Evolutionary conservation across 2,888 invertebrate species (phyloP).

Genomic region (Neria commutata): DNA sequence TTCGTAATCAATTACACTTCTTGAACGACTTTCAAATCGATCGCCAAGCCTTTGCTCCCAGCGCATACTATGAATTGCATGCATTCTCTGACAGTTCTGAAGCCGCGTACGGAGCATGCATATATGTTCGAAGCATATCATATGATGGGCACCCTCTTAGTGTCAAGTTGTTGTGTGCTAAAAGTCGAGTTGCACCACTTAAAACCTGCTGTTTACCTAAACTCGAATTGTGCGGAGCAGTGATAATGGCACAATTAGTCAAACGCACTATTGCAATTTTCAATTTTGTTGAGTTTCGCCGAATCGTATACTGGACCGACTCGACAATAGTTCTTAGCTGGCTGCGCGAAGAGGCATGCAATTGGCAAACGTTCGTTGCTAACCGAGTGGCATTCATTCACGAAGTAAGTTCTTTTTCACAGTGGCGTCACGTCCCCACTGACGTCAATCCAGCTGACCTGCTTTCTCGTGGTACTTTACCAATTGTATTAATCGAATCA

Average conservation of each 20-base stretch:
- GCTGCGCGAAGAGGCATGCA: conserved; percentile 16
- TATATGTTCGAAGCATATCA: no score
- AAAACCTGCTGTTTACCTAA: conserved; percentile 7
- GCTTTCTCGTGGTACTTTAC: no score
- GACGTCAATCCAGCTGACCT: no score
- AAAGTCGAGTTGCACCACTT: conserved; percentile 8
- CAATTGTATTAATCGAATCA: no score
- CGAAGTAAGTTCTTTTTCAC: no score
- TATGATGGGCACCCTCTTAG: no score
- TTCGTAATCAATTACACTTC: not conserved
- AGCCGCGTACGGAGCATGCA: conserved; percentile 16
- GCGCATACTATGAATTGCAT: conserved; percentile 1
- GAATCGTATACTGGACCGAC: conserved; percentile 12
- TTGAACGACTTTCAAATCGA: conserved; percentile 1
- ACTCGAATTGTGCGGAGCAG: conserved; percentile 17
- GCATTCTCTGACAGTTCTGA: conserved; percentile 13
- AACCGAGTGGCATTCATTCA: no score
- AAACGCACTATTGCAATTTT: conserved; percentile 13
- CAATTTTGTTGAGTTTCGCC: conserved; percentile 1
- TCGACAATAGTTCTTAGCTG: conserved; percentile 11
- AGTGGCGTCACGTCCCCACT: no score
- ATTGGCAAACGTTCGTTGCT: conserved; percentile 8
- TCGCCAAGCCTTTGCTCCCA: not conserved
- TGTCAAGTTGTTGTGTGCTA: conserved; percentile 11
- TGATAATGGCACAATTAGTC: conserved; percentile 10